Base-by-base conservation (phyloP, 1,140 invertebrate genomes). In the Homarus americanus region DNA sequence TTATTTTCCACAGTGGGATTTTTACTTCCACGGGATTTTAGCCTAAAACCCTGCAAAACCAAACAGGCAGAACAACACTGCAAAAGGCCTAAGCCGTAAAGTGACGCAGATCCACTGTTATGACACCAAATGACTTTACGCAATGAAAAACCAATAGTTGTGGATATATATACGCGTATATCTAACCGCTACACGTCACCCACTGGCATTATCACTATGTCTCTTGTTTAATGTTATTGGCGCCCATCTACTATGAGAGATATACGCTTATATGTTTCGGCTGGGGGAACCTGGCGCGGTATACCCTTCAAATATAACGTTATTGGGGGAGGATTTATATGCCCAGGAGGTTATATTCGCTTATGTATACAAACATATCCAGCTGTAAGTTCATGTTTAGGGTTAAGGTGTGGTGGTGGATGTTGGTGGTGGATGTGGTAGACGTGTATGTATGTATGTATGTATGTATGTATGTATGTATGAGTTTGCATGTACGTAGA, bases 131-230 rank as follows among this genome's bases (percentile, higher is more conserved):
- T 63, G 79, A 63, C 63, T 38, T 58, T 36, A 63, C 63, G 79
- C 24, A 82, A 82, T 82, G 34, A 82, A 82, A 82, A 63, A 66
- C 53, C 79, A 82, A 82, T 82, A 82, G 79, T 82, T 53, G 36
- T 53, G 36, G 12, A 34, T 53, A 82, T 63, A 63, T 82, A 63
- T 82, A 24, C 5, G 53, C 24, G 28, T 32, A 69, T 32, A 69
- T 69, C 63, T 69, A 32, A 69, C 63, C 28, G n/a, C n/a, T 32
- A 24, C 28, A 32, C 63, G 79, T 82, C 79, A 82, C 79, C 1
- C 32, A 20, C 53, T 24, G 63, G 41, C 63, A 82, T 82, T 82
- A 82, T 82, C 79, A 82, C 79, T 36, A 82, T 82, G 38, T 15
- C 79, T 63, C 44, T 44, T 34, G 79, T 34, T 82, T 82, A 82